phyloP scores from a whole-genome alignment of 2,113 vertebrate species.

The Micromys minutus region DNA sequence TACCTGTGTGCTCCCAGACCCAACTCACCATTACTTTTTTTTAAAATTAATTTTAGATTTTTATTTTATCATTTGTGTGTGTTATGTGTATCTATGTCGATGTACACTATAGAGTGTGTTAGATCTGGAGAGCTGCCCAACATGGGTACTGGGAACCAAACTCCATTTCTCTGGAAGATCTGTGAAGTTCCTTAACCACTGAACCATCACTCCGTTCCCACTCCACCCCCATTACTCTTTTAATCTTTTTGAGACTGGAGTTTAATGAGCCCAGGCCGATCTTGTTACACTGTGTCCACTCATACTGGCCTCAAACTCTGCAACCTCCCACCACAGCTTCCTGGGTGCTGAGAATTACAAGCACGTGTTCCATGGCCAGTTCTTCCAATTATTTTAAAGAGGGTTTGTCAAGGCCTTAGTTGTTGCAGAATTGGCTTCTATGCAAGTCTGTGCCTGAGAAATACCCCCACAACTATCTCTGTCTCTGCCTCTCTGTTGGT shows the following conservation, averaged over 20 bases:
- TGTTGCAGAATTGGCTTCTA: conserved; percentile 34
- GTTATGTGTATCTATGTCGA: neutral
- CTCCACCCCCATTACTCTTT: neutral
- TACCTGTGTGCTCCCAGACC: neutral
- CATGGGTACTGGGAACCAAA: neutral
- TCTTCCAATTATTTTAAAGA: conserved; percentile 3
- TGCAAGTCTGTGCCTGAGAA: neutral
- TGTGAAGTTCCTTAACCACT: neutral
- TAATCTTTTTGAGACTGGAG: neutral
- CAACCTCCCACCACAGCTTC: neutral
- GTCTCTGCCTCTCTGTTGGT: too few relatives aligned
- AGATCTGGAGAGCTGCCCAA: neutral
- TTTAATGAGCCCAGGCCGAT: neutral
- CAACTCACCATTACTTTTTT: neutral
- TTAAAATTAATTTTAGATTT: neutral
- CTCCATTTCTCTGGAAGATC: neutral
- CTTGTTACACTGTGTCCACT: neutral
- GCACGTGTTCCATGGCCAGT: too few relatives aligned
- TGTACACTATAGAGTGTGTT: too few relatives aligned
- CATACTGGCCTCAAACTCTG: neutral
- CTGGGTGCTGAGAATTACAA: neutral
- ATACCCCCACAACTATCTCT: too few relatives aligned
- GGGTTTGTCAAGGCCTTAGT: neutral
- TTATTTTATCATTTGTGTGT: neutral
- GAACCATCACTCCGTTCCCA: neutral